Evolutionary conservation across 2,113 vertebrate genomes (phyloP).

Genomic region (Stictonetta naevosa): DNA sequence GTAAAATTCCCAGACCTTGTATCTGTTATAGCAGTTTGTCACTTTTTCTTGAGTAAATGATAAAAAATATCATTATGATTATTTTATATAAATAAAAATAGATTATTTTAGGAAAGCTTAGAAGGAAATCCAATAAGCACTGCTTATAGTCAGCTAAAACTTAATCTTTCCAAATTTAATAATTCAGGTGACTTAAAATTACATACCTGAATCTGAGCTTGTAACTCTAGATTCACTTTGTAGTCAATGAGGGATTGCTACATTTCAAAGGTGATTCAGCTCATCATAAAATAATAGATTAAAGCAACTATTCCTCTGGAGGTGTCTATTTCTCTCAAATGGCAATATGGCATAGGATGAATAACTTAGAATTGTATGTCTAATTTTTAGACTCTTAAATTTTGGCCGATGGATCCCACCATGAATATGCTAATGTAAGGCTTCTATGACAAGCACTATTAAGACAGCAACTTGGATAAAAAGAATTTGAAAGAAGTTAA

Average conservation of each 20-base stretch:
- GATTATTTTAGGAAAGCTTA: not conserved
- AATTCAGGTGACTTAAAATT: not conserved
- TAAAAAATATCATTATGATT: not conserved
- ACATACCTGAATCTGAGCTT: not conserved
- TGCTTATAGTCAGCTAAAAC: not conserved
- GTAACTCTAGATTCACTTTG: not conserved
- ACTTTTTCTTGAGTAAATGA: not conserved
- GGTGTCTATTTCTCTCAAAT: not conserved
- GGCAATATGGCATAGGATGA: not conserved
- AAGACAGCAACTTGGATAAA: constrained; percentile 1
- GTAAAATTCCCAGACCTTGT: not conserved
- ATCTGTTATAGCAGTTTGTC: not conserved
- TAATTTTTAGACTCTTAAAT: not conserved
- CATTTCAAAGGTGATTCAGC: not conserved
- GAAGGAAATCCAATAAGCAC: not conserved
- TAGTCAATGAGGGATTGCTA: not conserved
- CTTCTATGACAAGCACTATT: constrained; percentile 2
- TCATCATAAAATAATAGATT: not conserved
- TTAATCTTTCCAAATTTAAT: not conserved
- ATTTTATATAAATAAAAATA: not conserved
- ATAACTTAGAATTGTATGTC: not conserved
- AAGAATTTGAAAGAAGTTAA: constrained; percentile 10
- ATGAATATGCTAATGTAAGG: not conserved
- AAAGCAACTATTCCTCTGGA: not conserved
- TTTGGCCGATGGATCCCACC: constrained; percentile 1